Conservation (phyloP, 2,797 vertebrate species). For the Neomorphus geoffroyi region DNA sequence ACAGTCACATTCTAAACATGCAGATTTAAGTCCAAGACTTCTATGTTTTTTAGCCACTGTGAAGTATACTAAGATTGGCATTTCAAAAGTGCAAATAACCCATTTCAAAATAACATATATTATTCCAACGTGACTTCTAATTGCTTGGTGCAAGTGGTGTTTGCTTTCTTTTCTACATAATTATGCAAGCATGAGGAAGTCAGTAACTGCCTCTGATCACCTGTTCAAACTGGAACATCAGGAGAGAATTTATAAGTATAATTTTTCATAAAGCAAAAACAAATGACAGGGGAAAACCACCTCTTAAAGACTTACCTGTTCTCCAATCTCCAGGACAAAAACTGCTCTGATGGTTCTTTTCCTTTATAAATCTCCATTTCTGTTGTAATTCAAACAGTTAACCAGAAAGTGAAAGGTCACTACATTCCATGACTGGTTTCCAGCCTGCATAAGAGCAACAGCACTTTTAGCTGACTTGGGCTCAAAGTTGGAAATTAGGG, state of each 20-base stretch:
- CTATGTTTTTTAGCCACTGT: not conserved
- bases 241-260: not conserved
- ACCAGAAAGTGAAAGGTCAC: slow-evolving; percentile 48
- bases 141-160: slow-evolving; percentile 9
- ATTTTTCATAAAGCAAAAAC: not conserved
- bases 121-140: slow-evolving; percentile 22
- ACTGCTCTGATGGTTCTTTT: not conserved
- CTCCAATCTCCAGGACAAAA: not conserved
- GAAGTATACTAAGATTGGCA: not conserved
- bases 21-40: not conserved
- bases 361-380: not conserved
- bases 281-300: not conserved
- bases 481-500: not conserved
- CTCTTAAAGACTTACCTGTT: slow-evolving; percentile 12
- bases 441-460: not conserved
- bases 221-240: slow-evolving; percentile 8
- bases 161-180: slow-evolving; percentile 54
- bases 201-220: slow-evolving; percentile 28
- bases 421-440: slow-evolving; percentile 29
- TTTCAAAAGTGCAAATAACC: slow-evolving; percentile 17
- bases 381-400: slow-evolving; percentile 8
- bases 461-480: slow-evolving; percentile 21
- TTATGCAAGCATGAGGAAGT: slow-evolving; percentile 62
- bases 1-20: not conserved
- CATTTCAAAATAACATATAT: slow-evolving; percentile 12